Evolutionary conservation across 2,888 invertebrate genomes (phyloP).

Genomic region (Eudiplozoon nipponicum): DNA sequence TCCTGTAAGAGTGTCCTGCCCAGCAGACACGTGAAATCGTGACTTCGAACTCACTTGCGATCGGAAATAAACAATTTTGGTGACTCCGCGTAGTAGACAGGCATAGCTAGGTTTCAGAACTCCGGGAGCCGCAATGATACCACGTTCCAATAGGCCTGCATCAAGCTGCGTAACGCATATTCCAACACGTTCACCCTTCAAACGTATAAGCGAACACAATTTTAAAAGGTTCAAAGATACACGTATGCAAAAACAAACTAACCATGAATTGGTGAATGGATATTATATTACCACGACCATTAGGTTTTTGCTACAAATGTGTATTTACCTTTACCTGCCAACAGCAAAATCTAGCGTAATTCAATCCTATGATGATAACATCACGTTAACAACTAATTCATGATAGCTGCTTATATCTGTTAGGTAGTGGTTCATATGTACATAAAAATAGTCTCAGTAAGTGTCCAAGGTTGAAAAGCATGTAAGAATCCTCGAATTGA

Average conservation of each 20-base stretch:
- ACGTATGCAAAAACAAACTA: neutral
- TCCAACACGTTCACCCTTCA: conserved; percentile 37
- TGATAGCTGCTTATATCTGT: too few species aligned
- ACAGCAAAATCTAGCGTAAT: too few species aligned
- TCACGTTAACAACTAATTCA: too few species aligned
- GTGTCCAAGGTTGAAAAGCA: too few species aligned
- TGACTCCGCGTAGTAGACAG: conserved; percentile 28
- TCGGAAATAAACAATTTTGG: conserved; percentile 33
- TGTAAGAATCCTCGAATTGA: too few species aligned
- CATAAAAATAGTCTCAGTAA: too few species aligned
- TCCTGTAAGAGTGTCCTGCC: conserved; percentile 28
- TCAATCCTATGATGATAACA: too few species aligned
- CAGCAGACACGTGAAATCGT: conserved; percentile 36
- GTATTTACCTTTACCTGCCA: too few species aligned
- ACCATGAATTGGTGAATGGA: neutral
- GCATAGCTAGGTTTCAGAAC: conserved; percentile 30
- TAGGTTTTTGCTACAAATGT: too few species aligned
- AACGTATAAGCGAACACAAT: conserved; percentile 2
- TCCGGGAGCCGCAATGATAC: conserved; percentile 32
- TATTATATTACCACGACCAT: too few species aligned
- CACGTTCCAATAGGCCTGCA: conserved; percentile 36
- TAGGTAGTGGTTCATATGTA: too few species aligned
- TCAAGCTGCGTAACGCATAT: conserved; percentile 42
- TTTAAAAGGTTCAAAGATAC: conserved; percentile 2
- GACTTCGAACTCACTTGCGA: conserved; percentile 31